Conservation (phyloP, 30 jellyfish, hydroid and myxozoan genomes). For the Euphysa ruthae region DNA sequence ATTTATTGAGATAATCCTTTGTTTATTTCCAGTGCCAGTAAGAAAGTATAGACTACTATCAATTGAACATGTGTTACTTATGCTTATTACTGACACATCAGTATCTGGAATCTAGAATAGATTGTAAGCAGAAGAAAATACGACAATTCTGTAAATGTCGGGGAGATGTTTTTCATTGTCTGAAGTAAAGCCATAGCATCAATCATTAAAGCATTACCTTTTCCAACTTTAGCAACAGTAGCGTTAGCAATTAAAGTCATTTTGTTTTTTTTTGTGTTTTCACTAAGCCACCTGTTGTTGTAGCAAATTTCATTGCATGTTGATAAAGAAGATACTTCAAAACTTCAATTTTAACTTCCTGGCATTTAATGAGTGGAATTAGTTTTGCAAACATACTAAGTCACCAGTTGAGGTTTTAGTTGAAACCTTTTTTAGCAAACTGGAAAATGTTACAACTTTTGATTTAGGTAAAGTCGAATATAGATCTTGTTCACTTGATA, state of each 20-base stretch:
- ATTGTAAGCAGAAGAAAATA: too few relatives aligned
- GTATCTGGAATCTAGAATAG: constrained; percentile 36
- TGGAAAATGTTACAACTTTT: background rate
- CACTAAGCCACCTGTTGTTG: constrained; percentile 10
- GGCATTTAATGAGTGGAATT: constrained; percentile 31
- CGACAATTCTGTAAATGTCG: too few relatives aligned
- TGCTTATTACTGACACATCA: constrained; percentile 45
- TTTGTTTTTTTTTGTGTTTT: constrained; percentile 13
- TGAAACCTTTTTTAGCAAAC: background rate
- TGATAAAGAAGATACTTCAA: constrained; percentile 8
- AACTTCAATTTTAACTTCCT: constrained; percentile 34
- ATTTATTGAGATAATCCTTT: constrained; percentile 34
- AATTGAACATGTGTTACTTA: background rate
- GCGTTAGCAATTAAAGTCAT: constrained; percentile 7
- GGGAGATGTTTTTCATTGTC: too few relatives aligned
- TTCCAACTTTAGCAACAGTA: background rate
- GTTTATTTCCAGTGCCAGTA: constrained; percentile 33
- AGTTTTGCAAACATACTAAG: constrained; percentile 41
- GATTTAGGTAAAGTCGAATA: background rate
- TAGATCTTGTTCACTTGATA: background rate
- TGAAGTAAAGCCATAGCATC: constrained; percentile 56
- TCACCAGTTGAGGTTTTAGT: background rate
- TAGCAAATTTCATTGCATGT: background rate
- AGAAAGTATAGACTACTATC: constrained; percentile 21
- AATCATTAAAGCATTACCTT: constrained; percentile 9